Evolutionary conservation across 2,113 vertebrate genomes (phyloP).

Genomic region (Panthera tigris): DNA sequence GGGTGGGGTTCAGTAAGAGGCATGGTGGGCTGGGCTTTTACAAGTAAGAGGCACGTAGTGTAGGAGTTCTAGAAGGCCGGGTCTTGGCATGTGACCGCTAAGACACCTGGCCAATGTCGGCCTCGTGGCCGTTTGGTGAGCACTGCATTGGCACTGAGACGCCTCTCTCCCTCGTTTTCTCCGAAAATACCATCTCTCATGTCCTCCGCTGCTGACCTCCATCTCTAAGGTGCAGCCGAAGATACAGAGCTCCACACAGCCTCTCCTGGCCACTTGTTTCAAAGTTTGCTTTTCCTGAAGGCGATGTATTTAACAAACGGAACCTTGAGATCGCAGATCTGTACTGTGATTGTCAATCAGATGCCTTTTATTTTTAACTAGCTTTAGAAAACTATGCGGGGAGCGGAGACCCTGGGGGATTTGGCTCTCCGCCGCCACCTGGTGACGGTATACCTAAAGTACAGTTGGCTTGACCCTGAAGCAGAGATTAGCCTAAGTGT

Average conservation of each 20-base stretch:
- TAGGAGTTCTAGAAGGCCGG: not conserved
- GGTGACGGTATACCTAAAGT: not conserved
- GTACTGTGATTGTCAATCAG: not conserved
- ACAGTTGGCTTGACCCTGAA: not conserved
- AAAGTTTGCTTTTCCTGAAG: not conserved
- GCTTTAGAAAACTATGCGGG: not conserved
- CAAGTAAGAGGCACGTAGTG: not conserved
- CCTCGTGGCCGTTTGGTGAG: not conserved
- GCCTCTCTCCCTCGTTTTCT: not conserved
- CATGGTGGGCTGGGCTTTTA: rapidly evolving
- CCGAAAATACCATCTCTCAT: not conserved
- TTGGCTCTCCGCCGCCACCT: constrained; percentile 39
- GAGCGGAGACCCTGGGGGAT: not conserved
- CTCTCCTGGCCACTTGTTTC: not conserved
- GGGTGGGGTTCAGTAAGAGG: not conserved
- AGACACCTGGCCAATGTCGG: not conserved
- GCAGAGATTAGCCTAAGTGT: not conserved
- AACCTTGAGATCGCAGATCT: not conserved
- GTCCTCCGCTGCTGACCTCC: not conserved
- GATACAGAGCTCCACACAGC: not conserved
- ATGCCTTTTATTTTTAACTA: not conserved
- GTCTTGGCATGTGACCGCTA: not conserved
- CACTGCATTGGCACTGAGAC: not conserved
- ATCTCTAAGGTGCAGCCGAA: not conserved
- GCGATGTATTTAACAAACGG: not conserved